Base-by-base conservation (phyloP, 2,888 invertebrate genomes). In the Elegia similella region DNA sequence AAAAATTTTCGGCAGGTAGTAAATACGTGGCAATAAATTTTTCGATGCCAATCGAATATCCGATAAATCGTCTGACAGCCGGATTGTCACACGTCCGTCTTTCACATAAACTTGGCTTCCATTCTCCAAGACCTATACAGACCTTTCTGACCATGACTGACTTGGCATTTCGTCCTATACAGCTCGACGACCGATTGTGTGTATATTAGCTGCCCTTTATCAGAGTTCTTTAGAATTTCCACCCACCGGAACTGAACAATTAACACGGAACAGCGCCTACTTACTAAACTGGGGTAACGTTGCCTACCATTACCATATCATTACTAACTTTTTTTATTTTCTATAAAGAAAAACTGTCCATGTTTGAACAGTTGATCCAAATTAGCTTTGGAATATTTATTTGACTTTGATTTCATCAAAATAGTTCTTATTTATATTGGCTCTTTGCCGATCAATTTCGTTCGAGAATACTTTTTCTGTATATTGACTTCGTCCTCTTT, bases 251-350 rank as follows among this genome's bases (percentile, higher is more conserved):
- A 86, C 71, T 69, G 48, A 47, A 71, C 68, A 72, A 69, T 76
- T 71, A 69, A 69, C 67, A 69, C 72, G 70, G 72, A 78, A 80
- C 76, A 75, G 78, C 78, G 75, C 79, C 80, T 72, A 82, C 80
- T 68, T 64, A 69, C 70, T 74, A 70, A 82, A 80, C 75, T 81
- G 70, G 85, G 75, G 77, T 84, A 82, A 85, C 86, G 86, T 73
- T 82, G 75, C 63, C 66, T 63, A 53, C 57, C 67, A 81, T 84
- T 79, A 78, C 68, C 79, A 84, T 80, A 74, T 72, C 72, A 76
- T 78, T 80, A 71, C 52, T 43, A 15, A 44, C 43, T 30, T 46
- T 34, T 42, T n/a, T 30, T 30, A 12, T 56, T 48, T 52, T 43
- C 43, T 42, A 50, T 7, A 42, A 52, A 44, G 53, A 44, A 56